Percentiles rank a stretch among this genome's conserved stretches.
phyloP scores from a whole-genome alignment of 2,888 invertebrate species.

The Pediacus dermestoides region DNA sequence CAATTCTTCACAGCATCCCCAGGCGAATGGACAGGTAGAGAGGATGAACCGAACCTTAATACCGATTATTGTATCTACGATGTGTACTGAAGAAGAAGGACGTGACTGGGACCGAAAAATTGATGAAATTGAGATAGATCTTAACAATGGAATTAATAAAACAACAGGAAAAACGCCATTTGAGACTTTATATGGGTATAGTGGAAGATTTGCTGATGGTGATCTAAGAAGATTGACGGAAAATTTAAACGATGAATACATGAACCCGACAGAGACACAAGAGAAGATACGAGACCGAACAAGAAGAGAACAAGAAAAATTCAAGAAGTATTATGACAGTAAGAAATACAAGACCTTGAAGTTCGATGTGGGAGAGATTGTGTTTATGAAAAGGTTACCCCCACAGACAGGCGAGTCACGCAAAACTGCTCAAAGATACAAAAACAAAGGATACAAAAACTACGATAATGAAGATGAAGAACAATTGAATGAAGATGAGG shows the following conservation, averaged over 20 bases:
- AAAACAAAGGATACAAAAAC: too few species aligned
- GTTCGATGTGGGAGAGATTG: conserved; percentile 6
- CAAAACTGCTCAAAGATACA: conserved; percentile 7
- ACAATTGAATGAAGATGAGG: too few species aligned
- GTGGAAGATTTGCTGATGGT: not conserved
- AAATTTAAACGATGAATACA: not conserved
- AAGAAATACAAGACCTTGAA: conserved; percentile 5
- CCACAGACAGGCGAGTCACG: conserved; percentile 8
- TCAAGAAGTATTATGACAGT: conserved; percentile 5
- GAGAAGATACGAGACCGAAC: not conserved
- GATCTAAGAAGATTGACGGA: not conserved
- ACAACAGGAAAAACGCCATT: conserved; percentile 6
- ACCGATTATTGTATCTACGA: conserved; percentile 2
- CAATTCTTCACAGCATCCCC: conserved; percentile 5
- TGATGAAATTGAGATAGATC: conserved; percentile 1
- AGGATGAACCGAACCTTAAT: conserved; percentile 8
- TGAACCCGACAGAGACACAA: not conserved
- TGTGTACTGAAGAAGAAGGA: conserved; percentile 5
- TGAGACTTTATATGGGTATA: conserved; percentile 3
- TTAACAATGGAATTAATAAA: conserved; percentile 1
- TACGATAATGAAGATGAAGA: too few species aligned
- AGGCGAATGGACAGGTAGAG: conserved; percentile 10
- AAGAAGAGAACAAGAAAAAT: conserved; percentile 1
- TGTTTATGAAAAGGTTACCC: conserved; percentile 3
- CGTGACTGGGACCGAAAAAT: conserved; percentile 6